phyloP scores from a whole-genome alignment of 2,797 vertebrate genomes.

The Mus caroli region DNA sequence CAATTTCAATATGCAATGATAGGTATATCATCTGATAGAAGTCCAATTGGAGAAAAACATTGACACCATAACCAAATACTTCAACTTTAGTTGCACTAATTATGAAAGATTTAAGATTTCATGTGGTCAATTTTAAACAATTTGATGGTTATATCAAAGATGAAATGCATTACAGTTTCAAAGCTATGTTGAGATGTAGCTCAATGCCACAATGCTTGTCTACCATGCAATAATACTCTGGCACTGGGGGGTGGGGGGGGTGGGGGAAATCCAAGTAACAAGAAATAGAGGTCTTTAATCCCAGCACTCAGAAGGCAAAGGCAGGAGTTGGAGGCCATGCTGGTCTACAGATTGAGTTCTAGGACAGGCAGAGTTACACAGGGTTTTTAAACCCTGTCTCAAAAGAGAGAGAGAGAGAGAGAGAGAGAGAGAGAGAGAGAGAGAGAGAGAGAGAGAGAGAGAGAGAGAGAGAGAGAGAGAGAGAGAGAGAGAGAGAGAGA shows the following conservation, averaged over 20 bases:
- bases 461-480: not conserved
- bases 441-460: not conserved
- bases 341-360: not conserved
- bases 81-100: not conserved
- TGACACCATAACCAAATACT: not conserved
- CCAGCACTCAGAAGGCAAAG: not conserved
- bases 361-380: not conserved
- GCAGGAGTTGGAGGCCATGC: not conserved
- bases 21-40: not conserved
- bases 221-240: not conserved
- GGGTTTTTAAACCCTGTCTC: not conserved
- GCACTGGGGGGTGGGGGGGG: no score
- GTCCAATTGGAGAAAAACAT: not conserved
- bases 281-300: not conserved
- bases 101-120: not conserved
- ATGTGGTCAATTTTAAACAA: not conserved
- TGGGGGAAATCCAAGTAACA: slow-evolving; percentile 25
- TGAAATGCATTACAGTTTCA: not conserved
- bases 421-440: not conserved
- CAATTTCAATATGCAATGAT: not conserved
- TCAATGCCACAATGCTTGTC: not conserved
- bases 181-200: not conserved
- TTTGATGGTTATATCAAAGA: not conserved
- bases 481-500: not conserved
- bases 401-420: not conserved